Percentiles rank a stretch among this genome's conserved stretches.
phyloP scores from a whole-genome alignment of 1,140 invertebrate species.

The Temnothorax nylanderi region DNA sequence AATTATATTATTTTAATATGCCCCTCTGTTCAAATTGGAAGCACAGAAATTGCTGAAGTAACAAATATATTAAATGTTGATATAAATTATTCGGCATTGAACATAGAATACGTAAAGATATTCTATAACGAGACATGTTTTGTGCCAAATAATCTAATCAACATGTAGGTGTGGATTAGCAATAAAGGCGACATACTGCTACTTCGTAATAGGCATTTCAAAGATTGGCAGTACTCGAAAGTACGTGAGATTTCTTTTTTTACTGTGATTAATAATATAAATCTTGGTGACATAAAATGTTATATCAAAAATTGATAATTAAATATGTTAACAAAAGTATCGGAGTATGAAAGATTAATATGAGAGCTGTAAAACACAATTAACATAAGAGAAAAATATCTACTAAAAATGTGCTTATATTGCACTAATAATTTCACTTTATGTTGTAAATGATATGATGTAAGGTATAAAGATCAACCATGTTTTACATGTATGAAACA shows the following conservation, averaged over 20 bases:
- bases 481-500: slow-evolving; percentile 1
- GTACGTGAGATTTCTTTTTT: slow-evolving; percentile 19
- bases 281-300: slow-evolving; percentile 26
- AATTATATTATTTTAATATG: slow-evolving; percentile 33
- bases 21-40: slow-evolving; percentile 16
- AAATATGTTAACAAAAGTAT: slow-evolving; percentile 7
- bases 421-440: slow-evolving; percentile 41
- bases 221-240: slow-evolving; percentile 28
- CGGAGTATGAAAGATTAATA: background rate
- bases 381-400: background rate
- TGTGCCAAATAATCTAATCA: slow-evolving; percentile 25
- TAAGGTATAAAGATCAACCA: slow-evolving; percentile 25
- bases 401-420: slow-evolving; percentile 29
- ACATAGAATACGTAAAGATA: background rate
- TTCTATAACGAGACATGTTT: background rate
- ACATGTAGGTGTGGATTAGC: background rate
- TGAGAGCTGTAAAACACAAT: background rate
- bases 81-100: slow-evolving; percentile 11
- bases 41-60: slow-evolving; percentile 18
- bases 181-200: slow-evolving; percentile 16
- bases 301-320: slow-evolving; percentile 18
- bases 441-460: slow-evolving; percentile 15
- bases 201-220: slow-evolving; percentile 3
- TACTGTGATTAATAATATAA: slow-evolving; percentile 30
- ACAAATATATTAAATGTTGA: slow-evolving; percentile 23